Base-by-base conservation (phyloP, 2,113 vertebrate genomes). In the Nerophis lumbriciformis region DNA sequence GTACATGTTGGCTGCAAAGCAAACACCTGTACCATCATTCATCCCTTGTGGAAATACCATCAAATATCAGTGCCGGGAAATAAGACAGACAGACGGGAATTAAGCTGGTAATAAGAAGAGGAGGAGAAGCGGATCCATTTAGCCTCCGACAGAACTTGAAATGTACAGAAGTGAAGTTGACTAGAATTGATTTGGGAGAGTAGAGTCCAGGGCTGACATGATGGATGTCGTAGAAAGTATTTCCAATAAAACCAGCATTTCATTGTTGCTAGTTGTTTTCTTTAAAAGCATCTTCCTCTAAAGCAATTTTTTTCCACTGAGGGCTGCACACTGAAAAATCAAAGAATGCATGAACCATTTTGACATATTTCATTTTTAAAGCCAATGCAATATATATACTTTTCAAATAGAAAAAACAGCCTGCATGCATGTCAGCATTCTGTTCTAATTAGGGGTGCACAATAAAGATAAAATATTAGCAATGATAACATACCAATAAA, bases 131-230 rank as follows among this genome's bases (percentile, higher is more conserved):
- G 35, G 59, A 67, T 69, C 51, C n/a, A 66, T 70, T 69, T 62
- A 65, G 72, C 69, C 35, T 71, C 54, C 53, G 68, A 59, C 64
- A 57, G 21, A 36, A 36, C 16, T 65, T 48, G 55, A 59, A 73
- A 65, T 37, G 37, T 62, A 68, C 64, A 8, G 8, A 65, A 61
- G 19, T 53, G 48, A 52, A 70, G 61, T 65, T 69, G 53, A 75
- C 68, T 48, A 58, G 66, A 69, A 81, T 73, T 80, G 72, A 69
- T 75, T 61, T 52, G 77, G 49, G 58, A 77, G 54, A 75, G 48
- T 68, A 65, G 47, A 55, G 48, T 52, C 50, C 6, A 12, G 62
- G 54, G 63, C 50, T 57, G 62, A 66, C 63, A 55, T 54, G 50
- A 69, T 65, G 76, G 56, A 63, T 39, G 39, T 63, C 65, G 55